Evolutionary conservation across 2,113 vertebrate species (phyloP), one percentile per base, ranked within the genome.

Genomic region (Aplodontia rufa): DNA sequence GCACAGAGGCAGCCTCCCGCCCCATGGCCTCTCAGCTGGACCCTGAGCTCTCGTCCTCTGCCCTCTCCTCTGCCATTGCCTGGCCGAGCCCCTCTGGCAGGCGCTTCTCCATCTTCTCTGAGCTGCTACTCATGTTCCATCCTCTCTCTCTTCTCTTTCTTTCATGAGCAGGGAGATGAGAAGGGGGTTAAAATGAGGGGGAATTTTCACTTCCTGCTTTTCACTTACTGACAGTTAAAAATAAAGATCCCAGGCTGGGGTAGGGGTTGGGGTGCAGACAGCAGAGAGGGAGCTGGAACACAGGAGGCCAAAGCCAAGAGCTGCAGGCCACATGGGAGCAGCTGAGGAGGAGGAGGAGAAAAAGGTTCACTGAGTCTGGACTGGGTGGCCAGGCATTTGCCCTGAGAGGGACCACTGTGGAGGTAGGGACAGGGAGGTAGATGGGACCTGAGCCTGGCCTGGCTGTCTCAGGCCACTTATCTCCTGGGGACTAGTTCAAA

Each of bases 81-180:
- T 94, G 98, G 92, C 94, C 96, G 49, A 96, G 94, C 76, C 96
- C 95, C 95, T 95, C 87, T 97, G 96, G 96, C 97, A 97, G 95
- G 94, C 78, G 87, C 98, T 98, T 98, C 96, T 98, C 96, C 98
- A 98, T 98, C 97, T 86, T 97, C 96, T 98, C 97, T 94, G 95
- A 98, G 97, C 97, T 97, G 98, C 98, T 98, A 64, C 96, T 98
- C 97, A 91, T 96, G 97, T 98, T 96, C 98, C 98, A 98, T 96
- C 96, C 94, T 83, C 58, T 49, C 85, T 83, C 42, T 55, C 28
- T 14, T 92, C 83, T 97, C 97, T 95, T 94, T 72, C 80, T 94
- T 51, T 76, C 91, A 95, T 95, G 97, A 91, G 40, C 62, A 88
- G 82, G 91, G 84, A 93, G 75, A 37, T 88, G 49, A 92, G 79